Conservation (phyloP, 2,113 vertebrate species). For the Dissostichus mawsoni region DNA sequence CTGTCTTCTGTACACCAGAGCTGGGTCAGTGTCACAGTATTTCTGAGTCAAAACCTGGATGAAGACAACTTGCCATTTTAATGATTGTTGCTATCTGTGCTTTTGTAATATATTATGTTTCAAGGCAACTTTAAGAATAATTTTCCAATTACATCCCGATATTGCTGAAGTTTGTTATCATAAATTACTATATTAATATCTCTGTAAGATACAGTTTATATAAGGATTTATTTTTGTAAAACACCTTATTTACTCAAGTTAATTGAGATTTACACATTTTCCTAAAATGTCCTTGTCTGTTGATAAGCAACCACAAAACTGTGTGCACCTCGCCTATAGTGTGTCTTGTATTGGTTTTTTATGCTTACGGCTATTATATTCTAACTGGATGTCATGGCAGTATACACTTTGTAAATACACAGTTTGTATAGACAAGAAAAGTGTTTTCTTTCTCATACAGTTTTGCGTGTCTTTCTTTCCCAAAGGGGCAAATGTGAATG, state of each 20-base stretch:
- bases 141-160: too few relatives aligned
- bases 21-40: background rate
- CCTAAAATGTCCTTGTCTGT: background rate
- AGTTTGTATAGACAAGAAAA: background rate
- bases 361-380: background rate
- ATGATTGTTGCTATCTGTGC: too few relatives aligned
- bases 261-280: background rate
- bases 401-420: background rate
- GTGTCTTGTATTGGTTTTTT: background rate
- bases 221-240: background rate
- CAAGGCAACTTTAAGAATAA: too few relatives aligned
- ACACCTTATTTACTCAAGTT: background rate
- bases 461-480: background rate
- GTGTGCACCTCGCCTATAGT: background rate
- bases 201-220: background rate
- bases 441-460: background rate
- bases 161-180: too few relatives aligned
- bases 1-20: background rate
- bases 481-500: constrained; percentile 94
- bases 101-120: too few relatives aligned
- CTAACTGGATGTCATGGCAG: background rate
- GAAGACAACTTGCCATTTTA: background rate
- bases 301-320: background rate
- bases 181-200: background rate
- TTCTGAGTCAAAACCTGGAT: background rate